Percentiles rank a stretch among this genome's conserved stretches.
These are phyloP conservation scores for Micronycteris hirsuta DNA, from an alignment of 2,113 vertebrate species.

Conservation along the genomic window DNA sequence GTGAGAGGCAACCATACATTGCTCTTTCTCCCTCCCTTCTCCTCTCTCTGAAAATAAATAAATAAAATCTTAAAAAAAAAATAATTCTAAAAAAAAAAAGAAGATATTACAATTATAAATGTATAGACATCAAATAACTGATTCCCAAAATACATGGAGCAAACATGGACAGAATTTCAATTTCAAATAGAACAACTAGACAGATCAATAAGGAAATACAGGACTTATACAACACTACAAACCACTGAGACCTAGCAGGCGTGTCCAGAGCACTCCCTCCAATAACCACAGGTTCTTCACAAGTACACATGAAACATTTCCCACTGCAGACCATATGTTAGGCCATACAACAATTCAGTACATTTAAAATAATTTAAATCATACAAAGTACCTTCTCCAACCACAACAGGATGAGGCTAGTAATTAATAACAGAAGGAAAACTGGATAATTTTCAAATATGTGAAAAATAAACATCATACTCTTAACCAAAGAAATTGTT, in stretches of 20 bases:
- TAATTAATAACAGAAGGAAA: not conserved
- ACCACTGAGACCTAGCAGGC: not conserved
- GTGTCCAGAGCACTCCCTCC: not conserved
- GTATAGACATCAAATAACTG: not conserved
- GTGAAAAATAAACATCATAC: not conserved
- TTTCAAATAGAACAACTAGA: not conserved
- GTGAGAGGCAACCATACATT: too few relatives aligned
- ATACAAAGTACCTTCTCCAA: not conserved
- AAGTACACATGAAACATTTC: not conserved
- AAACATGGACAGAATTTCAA: not conserved
- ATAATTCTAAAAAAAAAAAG: too few relatives aligned
- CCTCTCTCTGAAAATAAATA: too few relatives aligned
- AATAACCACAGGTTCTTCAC: not conserved
- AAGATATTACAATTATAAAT: not conserved
- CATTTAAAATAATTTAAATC: not conserved
- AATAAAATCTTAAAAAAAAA: too few relatives aligned
- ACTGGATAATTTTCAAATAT: not conserved
- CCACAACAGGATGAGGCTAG: not conserved
- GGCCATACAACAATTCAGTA: not conserved
- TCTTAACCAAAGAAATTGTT: not conserved
- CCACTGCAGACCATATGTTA: not conserved
- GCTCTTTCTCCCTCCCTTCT: too few relatives aligned
- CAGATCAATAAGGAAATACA: not conserved
- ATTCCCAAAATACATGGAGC: not conserved
- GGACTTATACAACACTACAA: not conserved